Conservation (phyloP, 1,140 invertebrate genomes). For the Calephelis nemesis region DNA sequence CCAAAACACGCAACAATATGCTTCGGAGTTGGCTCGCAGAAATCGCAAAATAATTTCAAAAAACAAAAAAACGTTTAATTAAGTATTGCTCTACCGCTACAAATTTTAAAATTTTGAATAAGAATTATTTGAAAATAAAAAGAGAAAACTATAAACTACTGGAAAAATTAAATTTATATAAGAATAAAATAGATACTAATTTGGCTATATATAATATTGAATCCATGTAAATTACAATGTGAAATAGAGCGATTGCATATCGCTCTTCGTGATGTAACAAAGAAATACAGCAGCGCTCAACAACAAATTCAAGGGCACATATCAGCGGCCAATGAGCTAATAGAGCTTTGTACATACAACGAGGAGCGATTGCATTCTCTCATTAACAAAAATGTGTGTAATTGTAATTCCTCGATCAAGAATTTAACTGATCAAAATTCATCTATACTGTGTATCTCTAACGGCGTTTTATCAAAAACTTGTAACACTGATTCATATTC, state of each 20-base stretch:
- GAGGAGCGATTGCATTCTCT: constrained; percentile 2
- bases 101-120: constrained; percentile 1
- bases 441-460: neutral
- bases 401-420: neutral
- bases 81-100: neutral
- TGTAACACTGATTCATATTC: neutral
- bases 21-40: neutral
- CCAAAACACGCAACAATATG: neutral
- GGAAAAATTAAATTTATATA: neutral
- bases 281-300: neutral
- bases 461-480: neutral
- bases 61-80: neutral
- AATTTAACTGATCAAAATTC: neutral
- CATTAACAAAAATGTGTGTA: neutral
- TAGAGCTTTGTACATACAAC: neutral
- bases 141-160: neutral
- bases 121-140: neutral
- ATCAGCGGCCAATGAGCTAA: neutral
- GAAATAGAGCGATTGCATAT: neutral
- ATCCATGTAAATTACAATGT: neutral
- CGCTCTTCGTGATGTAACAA: neutral
- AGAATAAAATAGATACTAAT: neutral
- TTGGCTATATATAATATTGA: neutral
- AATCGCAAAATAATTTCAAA: neutral
- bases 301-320: neutral